phyloP scores from a whole-genome alignment of 2,797 vertebrate species.

The Huso huso region DNA sequence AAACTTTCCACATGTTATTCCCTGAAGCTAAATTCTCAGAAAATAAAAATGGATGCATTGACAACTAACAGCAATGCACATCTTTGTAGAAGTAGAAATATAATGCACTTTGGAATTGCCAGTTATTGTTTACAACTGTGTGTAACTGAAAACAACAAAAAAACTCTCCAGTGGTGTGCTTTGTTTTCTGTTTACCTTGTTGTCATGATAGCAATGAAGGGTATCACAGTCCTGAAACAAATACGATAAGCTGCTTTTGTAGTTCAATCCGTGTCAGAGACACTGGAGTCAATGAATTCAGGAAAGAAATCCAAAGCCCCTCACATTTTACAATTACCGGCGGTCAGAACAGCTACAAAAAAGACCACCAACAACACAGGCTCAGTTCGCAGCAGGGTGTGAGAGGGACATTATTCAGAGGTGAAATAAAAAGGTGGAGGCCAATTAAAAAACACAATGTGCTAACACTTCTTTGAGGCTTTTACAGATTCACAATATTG shows the following conservation, averaged over 20 bases:
- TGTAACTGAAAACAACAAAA: not conserved
- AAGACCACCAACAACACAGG: constrained; percentile 9
- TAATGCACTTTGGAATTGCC: no score
- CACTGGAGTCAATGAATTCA: constrained; percentile 1
- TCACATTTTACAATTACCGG: constrained; percentile 3
- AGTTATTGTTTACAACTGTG: not conserved
- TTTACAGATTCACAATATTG: constrained; percentile 10
- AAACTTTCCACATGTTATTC: constrained; percentile 17
- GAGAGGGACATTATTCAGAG: constrained; percentile 1
- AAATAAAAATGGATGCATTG: not conserved
- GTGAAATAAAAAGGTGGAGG: constrained; percentile 13
- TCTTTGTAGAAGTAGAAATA: not conserved
- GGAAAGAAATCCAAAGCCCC: not conserved
- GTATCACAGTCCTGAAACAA: not conserved
- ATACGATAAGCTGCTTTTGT: constrained; percentile 1
- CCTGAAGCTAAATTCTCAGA: not conserved
- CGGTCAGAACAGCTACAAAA: constrained; percentile 1
- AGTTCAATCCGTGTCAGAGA: constrained; percentile 7
- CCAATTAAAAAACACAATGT: constrained; percentile 12
- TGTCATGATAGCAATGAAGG: constrained; percentile 2
- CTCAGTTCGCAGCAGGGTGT: constrained; percentile 6
- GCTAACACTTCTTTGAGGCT: constrained; percentile 11
- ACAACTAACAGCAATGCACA: not conserved
- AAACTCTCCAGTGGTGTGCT: not conserved
- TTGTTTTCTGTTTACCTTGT: not conserved